Evolutionary conservation across 2,888 invertebrate genomes (phyloP).

Genomic region (Helleia helle): DNA sequence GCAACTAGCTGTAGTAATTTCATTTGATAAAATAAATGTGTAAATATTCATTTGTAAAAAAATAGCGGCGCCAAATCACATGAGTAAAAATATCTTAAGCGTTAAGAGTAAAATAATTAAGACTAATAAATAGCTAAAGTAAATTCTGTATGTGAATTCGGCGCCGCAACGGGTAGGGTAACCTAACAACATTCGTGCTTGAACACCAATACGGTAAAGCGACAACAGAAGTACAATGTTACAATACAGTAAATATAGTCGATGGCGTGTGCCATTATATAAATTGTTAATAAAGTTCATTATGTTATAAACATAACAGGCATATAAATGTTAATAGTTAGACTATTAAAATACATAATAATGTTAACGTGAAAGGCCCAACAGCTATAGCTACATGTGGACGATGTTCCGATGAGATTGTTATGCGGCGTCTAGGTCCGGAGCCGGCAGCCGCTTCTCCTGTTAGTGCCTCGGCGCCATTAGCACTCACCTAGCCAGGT

Average conservation of each 20-base stretch:
- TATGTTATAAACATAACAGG: constrained; percentile 74
- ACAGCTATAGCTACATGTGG: constrained; percentile 72
- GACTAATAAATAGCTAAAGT: constrained; percentile 24
- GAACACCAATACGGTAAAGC: constrained; percentile 65
- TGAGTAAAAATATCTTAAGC: constrained; percentile 23
- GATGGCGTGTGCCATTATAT: constrained; percentile 71
- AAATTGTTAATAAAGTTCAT: constrained; percentile 69
- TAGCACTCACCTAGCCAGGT: constrained; percentile 87
- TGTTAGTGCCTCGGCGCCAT: constrained; percentile 75
- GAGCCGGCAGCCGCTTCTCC: constrained; percentile 53
- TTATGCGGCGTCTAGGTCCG: constrained; percentile 58
- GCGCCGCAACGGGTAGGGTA: constrained; percentile 47
- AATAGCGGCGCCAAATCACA: constrained; percentile 42
- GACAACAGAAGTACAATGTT: constrained; percentile 63
- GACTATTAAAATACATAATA: constrained; percentile 73
- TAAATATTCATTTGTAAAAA: constrained; percentile 4
- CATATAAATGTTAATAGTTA: constrained; percentile 74
- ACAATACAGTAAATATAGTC: constrained; percentile 70
- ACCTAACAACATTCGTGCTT: constrained; percentile 66
- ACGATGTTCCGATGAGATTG: constrained; percentile 68
- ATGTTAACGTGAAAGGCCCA: constrained; percentile 73
- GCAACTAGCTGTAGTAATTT: background rate
- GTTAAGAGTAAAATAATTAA: constrained; percentile 21
- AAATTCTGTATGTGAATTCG: constrained; percentile 34
- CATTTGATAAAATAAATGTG: constrained; percentile 5